Base-by-base conservation (phyloP, 1,140 invertebrate species). In the Lordiphosa mommai region DNA sequence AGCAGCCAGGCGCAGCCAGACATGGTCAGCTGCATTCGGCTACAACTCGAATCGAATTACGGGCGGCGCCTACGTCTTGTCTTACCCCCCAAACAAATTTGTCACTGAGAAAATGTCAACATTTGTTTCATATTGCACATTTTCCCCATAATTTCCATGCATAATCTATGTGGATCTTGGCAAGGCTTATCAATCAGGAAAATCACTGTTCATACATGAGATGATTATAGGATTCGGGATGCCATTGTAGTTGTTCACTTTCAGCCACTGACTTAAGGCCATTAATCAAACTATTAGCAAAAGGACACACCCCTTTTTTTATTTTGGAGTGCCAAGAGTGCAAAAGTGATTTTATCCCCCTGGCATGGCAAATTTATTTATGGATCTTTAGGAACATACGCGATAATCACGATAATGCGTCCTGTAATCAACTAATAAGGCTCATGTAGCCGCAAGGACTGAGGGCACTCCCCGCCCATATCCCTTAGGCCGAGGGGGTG, bases 361-460 rank as follows among this genome's bases (percentile, higher is more conserved):
- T 20, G 14, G 48, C 30, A 20, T 4, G 17, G 20, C 33, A 59
- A 53, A 70, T 71, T 48, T 70, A 82, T 82, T 72, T 72, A 82
- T 84, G 77, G 47, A 65, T 65, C 63, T 38, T 60, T 48, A 32
- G 51, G 58, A 64, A 64, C 71, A 72, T 82, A 72, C 68, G 68
- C 65, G 72, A 88, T 88, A 87, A 88, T 88, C 87, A 88, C 73
- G 86, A 88, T 88, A 88, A 88, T 88, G 87, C 73, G 86, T 87
- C 76, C 79, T 88, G 87, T 88, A 88, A 88, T 88, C 87, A 88
- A 88, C 87, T 88, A 88, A 88, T 88, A 88, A 87, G 76, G 85
- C 79, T 79, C 85, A 76, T 87, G 66, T 72, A 73, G 58, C 68
- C 59, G 43, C 72, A 68, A 72, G 56, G 50, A 67, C 76, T 72